Evolutionary conservation across 2,113 vertebrate species (phyloP), one percentile per base, ranked within the genome.

Genomic region (Abramis brama): DNA sequence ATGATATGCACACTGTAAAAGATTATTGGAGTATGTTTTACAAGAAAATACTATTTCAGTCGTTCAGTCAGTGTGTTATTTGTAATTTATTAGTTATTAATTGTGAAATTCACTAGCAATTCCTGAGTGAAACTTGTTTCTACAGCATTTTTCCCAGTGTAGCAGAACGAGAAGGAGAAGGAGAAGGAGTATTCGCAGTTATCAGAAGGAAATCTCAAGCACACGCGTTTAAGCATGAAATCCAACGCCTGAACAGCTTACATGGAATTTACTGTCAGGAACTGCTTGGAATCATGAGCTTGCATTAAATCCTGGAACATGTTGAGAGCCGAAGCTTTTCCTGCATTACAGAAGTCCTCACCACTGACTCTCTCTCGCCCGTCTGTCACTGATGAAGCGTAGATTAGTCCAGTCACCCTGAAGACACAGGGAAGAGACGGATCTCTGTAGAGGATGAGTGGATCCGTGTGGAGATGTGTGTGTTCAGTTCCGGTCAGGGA

Each of bases 131-230:
- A 52, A 52, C 5, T 47, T 13, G 47, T 47, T 13, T 15, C 47
- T 12, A 19, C 52, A 55, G 11, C 15, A 17, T 52, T 52, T 52
- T 52, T 52, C 50, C 52, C 17, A 2, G 17, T 55, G 19, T 39
- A 88, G 82, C 86, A 89, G 88, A 91, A 89, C 83, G 86, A 91
- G 84, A 33, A 33, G 2, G 30, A 91, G 84, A 82, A 15, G 74
- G 30, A 91, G 84, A 82, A 15, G 74, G 79, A 89, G 74, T 68
- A 85, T 87, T 43, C 19, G 4, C 74, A 21, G 47, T 36, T 78
- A 55, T 57, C 50, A 78, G 8, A 5, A 77, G 74, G 74, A 77
- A 36, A 78, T 78, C 75, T 30, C 50, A 57, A 78, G 27, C 9
- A 4, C 33, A 5, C 5, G 75, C 27, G 23, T 33, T 36, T 4